Percentiles rank a stretch among this genome's conserved stretches.
These are phyloP conservation scores for Tympanoctomys barrerae DNA, from an alignment of 2,797 vertebrate species.

Conservation along the genomic window DNA sequence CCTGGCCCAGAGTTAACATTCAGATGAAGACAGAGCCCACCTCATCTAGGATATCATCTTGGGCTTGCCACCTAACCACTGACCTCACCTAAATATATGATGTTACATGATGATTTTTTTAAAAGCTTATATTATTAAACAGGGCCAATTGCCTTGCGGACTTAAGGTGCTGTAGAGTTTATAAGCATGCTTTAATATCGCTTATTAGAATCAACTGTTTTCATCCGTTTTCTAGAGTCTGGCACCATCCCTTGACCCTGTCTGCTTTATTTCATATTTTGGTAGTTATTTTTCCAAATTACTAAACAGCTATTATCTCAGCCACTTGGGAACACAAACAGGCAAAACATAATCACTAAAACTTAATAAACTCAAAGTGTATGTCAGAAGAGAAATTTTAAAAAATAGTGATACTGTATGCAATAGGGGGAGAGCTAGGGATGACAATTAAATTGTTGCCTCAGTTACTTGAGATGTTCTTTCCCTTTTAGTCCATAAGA, in stretches of 20 bases:
- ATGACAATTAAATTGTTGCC: background rate
- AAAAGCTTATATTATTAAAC: background rate
- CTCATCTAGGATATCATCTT: background rate
- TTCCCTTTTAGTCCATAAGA: conserved; percentile 18
- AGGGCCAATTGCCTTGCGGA: background rate
- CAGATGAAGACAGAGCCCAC: background rate
- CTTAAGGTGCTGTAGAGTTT: background rate
- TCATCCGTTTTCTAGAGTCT: conserved; percentile 3
- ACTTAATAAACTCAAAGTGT: background rate
- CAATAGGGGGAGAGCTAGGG: background rate
- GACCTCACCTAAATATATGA: background rate
- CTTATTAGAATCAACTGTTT: background rate
- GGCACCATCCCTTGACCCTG: background rate
- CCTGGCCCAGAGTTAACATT: background rate
- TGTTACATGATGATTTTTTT: background rate
- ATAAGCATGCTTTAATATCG: background rate
- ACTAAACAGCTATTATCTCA: background rate
- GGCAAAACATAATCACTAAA: background rate
- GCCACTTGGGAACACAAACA: background rate
- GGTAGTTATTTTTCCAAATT: background rate
- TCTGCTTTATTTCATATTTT: background rate
- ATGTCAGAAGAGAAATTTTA: conserved; percentile 23
- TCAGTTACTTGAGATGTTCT: background rate
- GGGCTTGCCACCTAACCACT: background rate
- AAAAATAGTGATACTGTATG: background rate